Conservation (phyloP, 2,888 invertebrate genomes). For the Calameuta idolon region DNA sequence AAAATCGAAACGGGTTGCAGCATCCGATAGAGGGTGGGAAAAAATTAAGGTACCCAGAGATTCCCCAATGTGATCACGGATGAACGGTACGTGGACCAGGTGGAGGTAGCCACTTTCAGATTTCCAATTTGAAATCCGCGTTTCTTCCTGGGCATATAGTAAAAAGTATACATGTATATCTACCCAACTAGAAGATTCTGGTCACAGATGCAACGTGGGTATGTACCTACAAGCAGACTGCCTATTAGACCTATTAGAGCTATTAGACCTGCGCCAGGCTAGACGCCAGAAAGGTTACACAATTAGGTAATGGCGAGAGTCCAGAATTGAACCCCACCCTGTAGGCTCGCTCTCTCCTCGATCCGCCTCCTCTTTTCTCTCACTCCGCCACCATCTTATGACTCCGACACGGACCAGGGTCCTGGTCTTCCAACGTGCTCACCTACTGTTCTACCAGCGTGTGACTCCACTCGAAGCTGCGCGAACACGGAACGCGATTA, state of each 20-base stretch:
- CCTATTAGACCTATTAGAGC: slow-evolving; percentile 49
- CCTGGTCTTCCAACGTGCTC: no score
- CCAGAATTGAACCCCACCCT: slow-evolving; percentile 47
- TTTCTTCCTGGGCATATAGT: neutral
- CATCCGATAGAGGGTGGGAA: neutral
- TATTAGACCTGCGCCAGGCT: slow-evolving; percentile 52
- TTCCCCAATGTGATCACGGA: neutral
- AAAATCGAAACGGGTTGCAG: neutral
- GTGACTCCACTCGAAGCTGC: no score
- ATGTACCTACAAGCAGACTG: slow-evolving; percentile 24
- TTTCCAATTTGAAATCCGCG: slow-evolving; percentile 2
- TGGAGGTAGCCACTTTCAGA: neutral
- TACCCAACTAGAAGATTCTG: slow-evolving; percentile 20
- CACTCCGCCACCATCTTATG: neutral
- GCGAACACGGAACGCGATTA: no score
- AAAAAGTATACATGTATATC: neutral
- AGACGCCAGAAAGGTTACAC: slow-evolving; percentile 58
- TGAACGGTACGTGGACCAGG: neutral
- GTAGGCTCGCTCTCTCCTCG: neutral
- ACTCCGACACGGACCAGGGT: neutral
- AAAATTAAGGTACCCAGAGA: neutral
- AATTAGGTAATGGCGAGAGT: slow-evolving; percentile 60
- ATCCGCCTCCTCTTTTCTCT: neutral
- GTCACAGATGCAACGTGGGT: slow-evolving; percentile 32
- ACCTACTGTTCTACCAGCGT: no score